Evolutionary conservation across 1,140 invertebrate genomes (phyloP), one percentile per base, ranked within the genome.

Genomic region (Lasioglossum albipes): DNA sequence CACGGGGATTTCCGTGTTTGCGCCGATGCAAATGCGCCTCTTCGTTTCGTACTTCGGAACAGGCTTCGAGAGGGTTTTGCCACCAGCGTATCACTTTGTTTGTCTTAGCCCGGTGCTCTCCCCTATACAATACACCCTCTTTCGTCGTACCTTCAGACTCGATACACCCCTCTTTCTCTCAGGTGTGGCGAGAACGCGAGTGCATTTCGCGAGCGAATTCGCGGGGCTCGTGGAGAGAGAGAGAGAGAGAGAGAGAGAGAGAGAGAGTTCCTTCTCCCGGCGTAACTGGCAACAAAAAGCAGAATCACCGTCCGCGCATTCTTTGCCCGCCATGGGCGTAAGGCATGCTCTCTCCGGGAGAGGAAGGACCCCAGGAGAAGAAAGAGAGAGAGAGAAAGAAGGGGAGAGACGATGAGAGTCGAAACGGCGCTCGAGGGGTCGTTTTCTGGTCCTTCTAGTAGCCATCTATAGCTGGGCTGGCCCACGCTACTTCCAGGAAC

Each of bases 281-380:
- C 87, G 87, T 89, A 88, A 90, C 87, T 85, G 86, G 85, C 85
- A 88, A 90, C 85, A 91, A 90, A 91, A 90, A 91, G 88, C 81
- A 86, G 90, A 85, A 84, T 87, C 75, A 73, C 75, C 82, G 84
- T 86, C 77, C 82, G 84, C 41, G 68, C 88, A 88, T 89, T 90
- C 85, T 85, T 81, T 42, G 68, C 71, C 74, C 81, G 52, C 81
- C 88, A 85, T 81, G 81, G 86, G 84, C 85, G 86, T 81, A 82
- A 79, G 67, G 64, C 42, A 75, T 80, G 68, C 49, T 54, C 52
- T 54, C 57, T n/a, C 45, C 10, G 20, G 52, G 45, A 74, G 77
- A 74, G 80, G 52, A 61, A 82, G 49, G 57, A 27, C 16, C 57
- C 59, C n/a, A 41, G 66, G 27, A 65, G 13, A 67, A 9, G 52